A percentile compares a stretch with the other conserved stretches of the same genome.
Conservation (phyloP, 2,113 vertebrate genomes). For the Corapipo altera region DNA sequence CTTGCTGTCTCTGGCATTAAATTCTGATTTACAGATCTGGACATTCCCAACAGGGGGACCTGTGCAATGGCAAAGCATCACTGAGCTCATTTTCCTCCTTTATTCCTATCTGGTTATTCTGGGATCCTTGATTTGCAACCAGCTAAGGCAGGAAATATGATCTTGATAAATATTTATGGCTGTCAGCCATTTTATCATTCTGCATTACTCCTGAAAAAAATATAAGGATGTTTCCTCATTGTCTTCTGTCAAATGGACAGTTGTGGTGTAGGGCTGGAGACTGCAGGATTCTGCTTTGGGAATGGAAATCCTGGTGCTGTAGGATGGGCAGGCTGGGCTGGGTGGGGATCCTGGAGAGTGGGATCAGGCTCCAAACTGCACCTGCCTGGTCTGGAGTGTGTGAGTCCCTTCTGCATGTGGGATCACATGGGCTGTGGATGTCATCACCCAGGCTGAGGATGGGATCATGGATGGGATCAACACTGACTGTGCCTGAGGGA, state of each 20-base stretch:
- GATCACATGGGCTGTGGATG: neutral
- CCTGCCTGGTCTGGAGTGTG: neutral
- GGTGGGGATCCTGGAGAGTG: neutral
- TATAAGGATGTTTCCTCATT: neutral
- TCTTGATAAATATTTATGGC: slow-evolving; percentile 35
- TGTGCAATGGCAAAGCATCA: neutral
- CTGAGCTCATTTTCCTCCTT: neutral
- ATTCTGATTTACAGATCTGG: neutral
- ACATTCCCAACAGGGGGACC: neutral
- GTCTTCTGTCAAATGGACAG: neutral
- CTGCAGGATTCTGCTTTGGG: neutral
- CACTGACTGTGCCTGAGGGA: neutral
- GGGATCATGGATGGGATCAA: neutral
- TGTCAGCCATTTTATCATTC: slow-evolving; percentile 26
- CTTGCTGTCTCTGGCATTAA: neutral
- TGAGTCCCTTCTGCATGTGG: neutral
- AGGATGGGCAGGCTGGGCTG: neutral
- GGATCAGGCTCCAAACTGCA: neutral
- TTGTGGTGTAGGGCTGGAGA: neutral
- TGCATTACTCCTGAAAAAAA: neutral
- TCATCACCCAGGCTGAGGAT: neutral
- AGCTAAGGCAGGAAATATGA: neutral
- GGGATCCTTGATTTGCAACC: neutral
- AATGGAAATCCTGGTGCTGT: neutral
- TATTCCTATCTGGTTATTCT: neutral